Evolutionary conservation across 2,888 invertebrate genomes (phyloP).

Genomic region (Carcina quercana): DNA sequence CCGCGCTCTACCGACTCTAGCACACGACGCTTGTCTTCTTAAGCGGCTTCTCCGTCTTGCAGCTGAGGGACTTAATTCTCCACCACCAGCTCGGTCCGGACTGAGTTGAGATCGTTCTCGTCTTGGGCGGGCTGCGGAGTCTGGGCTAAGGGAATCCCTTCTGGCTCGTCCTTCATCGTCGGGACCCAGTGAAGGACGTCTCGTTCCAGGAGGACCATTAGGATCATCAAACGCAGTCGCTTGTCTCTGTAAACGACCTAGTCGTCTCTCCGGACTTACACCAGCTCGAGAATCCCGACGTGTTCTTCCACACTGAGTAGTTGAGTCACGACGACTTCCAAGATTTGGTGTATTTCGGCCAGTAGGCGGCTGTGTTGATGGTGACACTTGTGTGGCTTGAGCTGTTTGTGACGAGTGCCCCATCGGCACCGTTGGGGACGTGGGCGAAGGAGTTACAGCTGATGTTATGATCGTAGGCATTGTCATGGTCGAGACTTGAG

Average conservation of each 20-base stretch:
- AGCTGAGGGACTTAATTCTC: slow-evolving; percentile 85
- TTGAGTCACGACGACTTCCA: slow-evolving; percentile 83
- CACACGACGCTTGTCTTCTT: slow-evolving; percentile 87
- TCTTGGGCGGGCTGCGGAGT: slow-evolving; percentile 85
- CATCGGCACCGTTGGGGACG: slow-evolving; percentile 78
- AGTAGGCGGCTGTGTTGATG: slow-evolving; percentile 38
- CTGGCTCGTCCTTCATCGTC: slow-evolving; percentile 86
- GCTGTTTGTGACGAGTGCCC: slow-evolving; percentile 35
- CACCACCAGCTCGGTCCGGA: slow-evolving; percentile 86
- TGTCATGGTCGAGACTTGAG: slow-evolving; percentile 70
- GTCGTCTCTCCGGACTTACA: slow-evolving; percentile 79
- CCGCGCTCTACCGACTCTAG: slow-evolving; percentile 71
- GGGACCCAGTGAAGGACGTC: slow-evolving; percentile 86
- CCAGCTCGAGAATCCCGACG: slow-evolving; percentile 79
- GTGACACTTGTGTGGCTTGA: slow-evolving; percentile 38
- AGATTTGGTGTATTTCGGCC: slow-evolving; percentile 62
- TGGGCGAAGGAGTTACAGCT: slow-evolving; percentile 87
- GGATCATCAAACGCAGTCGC: slow-evolving; percentile 93
- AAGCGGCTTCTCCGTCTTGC: slow-evolving; percentile 80
- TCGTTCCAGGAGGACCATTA: slow-evolving; percentile 79
- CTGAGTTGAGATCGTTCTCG: slow-evolving; percentile 87
- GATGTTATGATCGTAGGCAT: slow-evolving; percentile 88
- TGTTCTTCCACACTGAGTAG: slow-evolving; percentile 85
- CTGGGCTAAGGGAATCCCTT: slow-evolving; percentile 91
- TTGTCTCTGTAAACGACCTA: slow-evolving; percentile 86